These are phyloP conservation scores for Eupithecia tripunctaria DNA, from an alignment of 2,888 invertebrate species.

Conservation along the genomic window DNA sequence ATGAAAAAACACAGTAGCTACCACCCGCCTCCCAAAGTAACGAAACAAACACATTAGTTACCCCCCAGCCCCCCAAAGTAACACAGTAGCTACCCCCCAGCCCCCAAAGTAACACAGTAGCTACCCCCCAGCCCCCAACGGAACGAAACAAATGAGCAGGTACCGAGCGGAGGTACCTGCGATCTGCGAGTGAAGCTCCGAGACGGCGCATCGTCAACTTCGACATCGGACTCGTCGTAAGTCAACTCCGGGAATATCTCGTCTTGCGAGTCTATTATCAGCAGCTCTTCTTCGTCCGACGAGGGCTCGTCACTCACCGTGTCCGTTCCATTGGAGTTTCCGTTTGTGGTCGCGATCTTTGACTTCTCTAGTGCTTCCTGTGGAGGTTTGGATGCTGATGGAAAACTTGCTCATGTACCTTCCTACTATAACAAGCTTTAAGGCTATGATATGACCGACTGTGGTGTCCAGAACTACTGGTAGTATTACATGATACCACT, in stretches of 20 bases:
- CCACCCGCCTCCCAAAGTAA: background rate
- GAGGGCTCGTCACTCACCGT: conserved; percentile 49
- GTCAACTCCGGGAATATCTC: conserved; percentile 79
- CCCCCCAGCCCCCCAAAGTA: background rate
- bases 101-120: background rate
- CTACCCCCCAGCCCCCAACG: background rate
- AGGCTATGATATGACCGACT: background rate
- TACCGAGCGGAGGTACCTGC: conserved; percentile 66
- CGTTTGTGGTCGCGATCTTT: conserved; percentile 63
- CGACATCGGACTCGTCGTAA: conserved; percentile 76
- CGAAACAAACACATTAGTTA: background rate
- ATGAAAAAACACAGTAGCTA: no score
- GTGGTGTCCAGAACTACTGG: no score
- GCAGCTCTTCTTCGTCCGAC: conserved; percentile 59
- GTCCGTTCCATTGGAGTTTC: conserved; percentile 59
- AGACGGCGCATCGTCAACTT: conserved; percentile 65
- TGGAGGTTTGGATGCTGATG: conserved; percentile 36
- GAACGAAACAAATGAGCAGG: conserved; percentile 42
- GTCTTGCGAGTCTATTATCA: conserved; percentile 65
- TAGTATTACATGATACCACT: no score
- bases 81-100: background rate
- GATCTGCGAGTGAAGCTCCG: conserved; percentile 75
- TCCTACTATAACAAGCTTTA: background rate
- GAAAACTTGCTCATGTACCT: background rate
- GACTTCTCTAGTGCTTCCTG: conserved; percentile 63